Evolutionary conservation across 2,113 vertebrate species (phyloP).

Genomic region (Leptocoma aspasia): DNA sequence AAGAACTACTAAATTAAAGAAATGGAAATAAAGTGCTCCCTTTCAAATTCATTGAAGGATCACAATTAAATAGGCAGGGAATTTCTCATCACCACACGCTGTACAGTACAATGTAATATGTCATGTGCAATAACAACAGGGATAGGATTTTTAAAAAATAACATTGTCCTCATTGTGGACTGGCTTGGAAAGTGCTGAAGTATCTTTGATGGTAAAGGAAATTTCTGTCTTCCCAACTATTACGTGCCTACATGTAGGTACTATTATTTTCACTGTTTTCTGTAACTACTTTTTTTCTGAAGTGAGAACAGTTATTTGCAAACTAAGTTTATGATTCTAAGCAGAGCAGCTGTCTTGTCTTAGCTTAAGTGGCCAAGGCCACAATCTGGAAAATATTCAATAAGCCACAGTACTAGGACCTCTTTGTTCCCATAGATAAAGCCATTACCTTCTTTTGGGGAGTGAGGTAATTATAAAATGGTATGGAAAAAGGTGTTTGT

Average conservation of each 20-base stretch:
- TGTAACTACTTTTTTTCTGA: not conserved
- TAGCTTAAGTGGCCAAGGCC: not conserved
- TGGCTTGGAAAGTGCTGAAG: not conserved
- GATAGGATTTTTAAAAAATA: not conserved
- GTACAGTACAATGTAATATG: conserved; percentile 22
- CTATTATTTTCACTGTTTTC: not conserved
- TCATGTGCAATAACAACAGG: not conserved
- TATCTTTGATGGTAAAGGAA: not conserved
- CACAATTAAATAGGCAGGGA: conserved; percentile 59
- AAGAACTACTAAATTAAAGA: conserved; percentile 58
- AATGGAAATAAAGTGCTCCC: conserved; percentile 41
- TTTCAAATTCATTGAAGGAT: conserved; percentile 59
- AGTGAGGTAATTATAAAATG: not conserved
- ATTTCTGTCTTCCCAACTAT: not conserved
- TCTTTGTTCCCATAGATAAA: not conserved
- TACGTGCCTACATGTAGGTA: not conserved
- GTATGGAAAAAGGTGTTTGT: not conserved
- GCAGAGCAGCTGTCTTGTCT: not conserved
- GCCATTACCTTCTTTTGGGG: not conserved
- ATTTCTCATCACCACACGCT: not conserved
- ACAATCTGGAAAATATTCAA: not conserved
- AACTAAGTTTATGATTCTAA: not conserved
- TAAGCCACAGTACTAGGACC: not conserved
- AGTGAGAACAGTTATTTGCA: not conserved
- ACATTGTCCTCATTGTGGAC: not conserved